Evolutionary conservation across 2,888 invertebrate species (phyloP).

Genomic region (Polietes domitor): DNA sequence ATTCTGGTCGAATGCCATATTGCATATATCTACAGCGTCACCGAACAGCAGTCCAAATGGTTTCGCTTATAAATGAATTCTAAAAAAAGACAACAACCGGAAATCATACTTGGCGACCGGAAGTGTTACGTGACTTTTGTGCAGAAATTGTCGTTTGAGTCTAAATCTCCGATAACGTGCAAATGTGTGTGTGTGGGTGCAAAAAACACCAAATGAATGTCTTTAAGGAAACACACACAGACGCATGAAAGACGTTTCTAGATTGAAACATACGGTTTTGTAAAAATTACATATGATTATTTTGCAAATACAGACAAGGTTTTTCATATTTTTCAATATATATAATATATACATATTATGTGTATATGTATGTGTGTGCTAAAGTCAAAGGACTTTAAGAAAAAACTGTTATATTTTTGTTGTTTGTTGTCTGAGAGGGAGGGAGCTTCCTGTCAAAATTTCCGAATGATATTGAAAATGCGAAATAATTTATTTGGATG

Average conservation of each 20-base stretch:
- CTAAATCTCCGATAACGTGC: slow-evolving; percentile 28
- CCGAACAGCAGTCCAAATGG: neutral
- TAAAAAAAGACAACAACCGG: slow-evolving; percentile 6
- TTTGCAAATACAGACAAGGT: no score
- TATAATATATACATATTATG: no score
- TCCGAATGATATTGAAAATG: neutral
- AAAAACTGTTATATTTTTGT: neutral
- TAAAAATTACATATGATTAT: no score
- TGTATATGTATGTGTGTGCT: neutral
- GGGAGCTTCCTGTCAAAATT: neutral
- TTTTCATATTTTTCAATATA: no score
- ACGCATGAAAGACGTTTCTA: neutral
- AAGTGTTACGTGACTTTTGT: slow-evolving; percentile 54
- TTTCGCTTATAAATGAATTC: slow-evolving; percentile 23
- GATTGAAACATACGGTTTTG: neutral
- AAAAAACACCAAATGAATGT: neutral
- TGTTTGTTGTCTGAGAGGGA: neutral
- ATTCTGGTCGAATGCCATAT: slow-evolving; percentile 8
- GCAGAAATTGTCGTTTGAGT: neutral
- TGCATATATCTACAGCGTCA: neutral
- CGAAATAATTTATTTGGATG: slow-evolving; percentile 19
- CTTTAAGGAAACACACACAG: neutral
- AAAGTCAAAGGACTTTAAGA: neutral
- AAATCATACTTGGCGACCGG: slow-evolving; percentile 44
- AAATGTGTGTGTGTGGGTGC: neutral